Conservation (phyloP, 2,888 invertebrate species). For the Unio pictorum region DNA sequence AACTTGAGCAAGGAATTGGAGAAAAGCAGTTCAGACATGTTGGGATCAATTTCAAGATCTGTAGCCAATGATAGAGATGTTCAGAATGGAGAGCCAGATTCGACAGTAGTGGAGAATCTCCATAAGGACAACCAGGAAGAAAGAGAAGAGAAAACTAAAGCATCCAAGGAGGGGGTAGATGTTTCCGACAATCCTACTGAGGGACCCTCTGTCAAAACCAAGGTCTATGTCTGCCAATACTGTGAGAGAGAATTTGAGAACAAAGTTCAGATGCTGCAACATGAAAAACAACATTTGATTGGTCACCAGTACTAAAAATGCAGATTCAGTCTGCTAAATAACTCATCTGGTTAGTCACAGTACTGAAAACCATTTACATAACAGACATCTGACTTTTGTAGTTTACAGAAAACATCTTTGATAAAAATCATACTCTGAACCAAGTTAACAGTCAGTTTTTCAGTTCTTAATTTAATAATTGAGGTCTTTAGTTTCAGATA, state of each 20-base stretch:
- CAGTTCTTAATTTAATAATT: too few relatives aligned
- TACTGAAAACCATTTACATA: not conserved
- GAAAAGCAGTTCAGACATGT: slow-evolving; percentile 18
- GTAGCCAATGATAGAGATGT: slow-evolving; percentile 3
- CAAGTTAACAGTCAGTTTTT: too few relatives aligned
- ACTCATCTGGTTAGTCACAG: not conserved
- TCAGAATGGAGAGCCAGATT: slow-evolving; percentile 36
- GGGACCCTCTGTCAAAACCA: slow-evolving; percentile 27
- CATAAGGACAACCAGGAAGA: slow-evolving; percentile 8
- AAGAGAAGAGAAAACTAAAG: slow-evolving; percentile 9
- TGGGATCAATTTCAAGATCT: too few relatives aligned
- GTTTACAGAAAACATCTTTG: too few relatives aligned
- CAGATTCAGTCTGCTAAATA: not conserved
- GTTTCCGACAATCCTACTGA: not conserved
- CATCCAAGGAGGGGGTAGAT: slow-evolving; percentile 5
- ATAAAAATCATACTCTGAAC: too few relatives aligned
- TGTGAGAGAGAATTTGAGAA: slow-evolving; percentile 64
- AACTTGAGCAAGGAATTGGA: not conserved
- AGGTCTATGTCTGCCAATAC: slow-evolving; percentile 62
- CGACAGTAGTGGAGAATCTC: slow-evolving; percentile 29
- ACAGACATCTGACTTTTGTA: too few relatives aligned
- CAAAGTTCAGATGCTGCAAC: slow-evolving; percentile 55
- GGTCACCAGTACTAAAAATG: slow-evolving; percentile 24
- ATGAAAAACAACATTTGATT: slow-evolving; percentile 60
- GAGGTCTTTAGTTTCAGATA: too few relatives aligned